A percentile compares a stretch with the other conserved stretches of the same genome.
Evolutionary conservation across 2,888 invertebrate genomes (phyloP).

Genomic region (Sphecodes monilicornis): DNA sequence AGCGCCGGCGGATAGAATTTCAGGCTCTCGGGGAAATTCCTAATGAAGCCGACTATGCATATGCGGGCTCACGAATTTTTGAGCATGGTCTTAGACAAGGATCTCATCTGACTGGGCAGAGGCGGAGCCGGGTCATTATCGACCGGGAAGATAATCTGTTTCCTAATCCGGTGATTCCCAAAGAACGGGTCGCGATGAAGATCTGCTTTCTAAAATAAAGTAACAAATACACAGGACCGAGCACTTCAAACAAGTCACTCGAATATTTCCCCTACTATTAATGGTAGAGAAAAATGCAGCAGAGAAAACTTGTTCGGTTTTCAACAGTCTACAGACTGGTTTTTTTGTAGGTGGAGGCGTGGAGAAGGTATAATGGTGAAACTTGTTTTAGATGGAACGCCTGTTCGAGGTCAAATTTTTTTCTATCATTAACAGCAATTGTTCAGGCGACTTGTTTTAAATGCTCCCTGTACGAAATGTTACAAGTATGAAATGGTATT

Average conservation of each 20-base stretch:
- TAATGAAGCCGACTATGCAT: slow-evolving; percentile 23
- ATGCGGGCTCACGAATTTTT: slow-evolving; percentile 45
- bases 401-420: not conserved
- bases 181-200: too few relatives aligned
- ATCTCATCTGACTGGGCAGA: too few relatives aligned
- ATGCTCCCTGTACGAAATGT: not conserved
- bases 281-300: not conserved
- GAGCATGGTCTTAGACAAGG: not conserved
- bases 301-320: not conserved
- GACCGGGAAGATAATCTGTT: not conserved
- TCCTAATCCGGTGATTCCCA: not conserved
- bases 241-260: too few relatives aligned
- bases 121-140: not conserved
- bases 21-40: slow-evolving; percentile 50
- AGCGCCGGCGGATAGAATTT: slow-evolving; percentile 19
- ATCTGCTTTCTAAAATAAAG: too few relatives aligned
- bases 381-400: not conserved
- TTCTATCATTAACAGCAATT: too few relatives aligned
- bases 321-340: not conserved
- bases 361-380: not conserved
- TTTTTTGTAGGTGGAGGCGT: not conserved
- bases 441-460: too few relatives aligned
- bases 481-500: too few relatives aligned
- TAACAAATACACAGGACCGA: too few relatives aligned
- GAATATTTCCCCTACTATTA: too few relatives aligned